Percentiles rank a stretch among this genome's conserved stretches.
Conservation (phyloP, 2,797 vertebrate species). For the Eulemur albifrons region DNA sequence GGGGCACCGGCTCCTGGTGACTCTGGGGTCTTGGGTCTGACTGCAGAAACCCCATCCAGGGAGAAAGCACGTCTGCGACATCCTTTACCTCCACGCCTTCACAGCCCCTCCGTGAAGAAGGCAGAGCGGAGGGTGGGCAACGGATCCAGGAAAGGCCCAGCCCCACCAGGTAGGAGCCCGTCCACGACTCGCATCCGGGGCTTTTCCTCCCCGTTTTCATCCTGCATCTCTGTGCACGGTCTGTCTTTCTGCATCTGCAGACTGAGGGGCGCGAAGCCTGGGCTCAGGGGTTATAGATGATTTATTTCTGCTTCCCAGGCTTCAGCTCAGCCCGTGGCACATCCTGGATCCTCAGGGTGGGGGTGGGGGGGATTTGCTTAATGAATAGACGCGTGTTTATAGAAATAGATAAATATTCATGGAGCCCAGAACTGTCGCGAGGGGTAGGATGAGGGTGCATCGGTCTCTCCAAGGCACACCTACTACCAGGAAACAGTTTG, state of each 20-base stretch:
- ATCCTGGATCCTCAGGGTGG: neutral
- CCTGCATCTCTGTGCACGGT: fast-evolving
- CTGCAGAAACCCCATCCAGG: fast-evolving
- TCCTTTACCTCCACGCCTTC: fast-evolving
- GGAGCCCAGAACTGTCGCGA: neutral
- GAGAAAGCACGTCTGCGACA: fast-evolving
- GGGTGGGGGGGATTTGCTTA: neutral
- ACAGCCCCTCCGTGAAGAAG: neutral
- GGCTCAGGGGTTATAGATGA: neutral
- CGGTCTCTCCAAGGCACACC: neutral
- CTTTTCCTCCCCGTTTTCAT: neutral
- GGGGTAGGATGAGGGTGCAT: neutral
- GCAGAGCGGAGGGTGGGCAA: fast-evolving
- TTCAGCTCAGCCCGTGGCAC: neutral
- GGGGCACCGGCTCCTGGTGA: neutral
- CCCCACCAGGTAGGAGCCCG: fast-evolving
- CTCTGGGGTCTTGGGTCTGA: neutral
- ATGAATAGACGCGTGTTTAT: neutral
- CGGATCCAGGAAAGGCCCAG: fast-evolving
- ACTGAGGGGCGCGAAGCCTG: too few relatives aligned
- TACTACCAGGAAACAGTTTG: neutral
- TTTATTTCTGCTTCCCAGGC: neutral
- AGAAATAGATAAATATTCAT: neutral
- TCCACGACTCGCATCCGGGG: fast-evolving
- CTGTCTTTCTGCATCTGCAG: neutral